phyloP scores from a whole-genome alignment of 2,888 invertebrate species.

The Acanthacorydalis orientalis region DNA sequence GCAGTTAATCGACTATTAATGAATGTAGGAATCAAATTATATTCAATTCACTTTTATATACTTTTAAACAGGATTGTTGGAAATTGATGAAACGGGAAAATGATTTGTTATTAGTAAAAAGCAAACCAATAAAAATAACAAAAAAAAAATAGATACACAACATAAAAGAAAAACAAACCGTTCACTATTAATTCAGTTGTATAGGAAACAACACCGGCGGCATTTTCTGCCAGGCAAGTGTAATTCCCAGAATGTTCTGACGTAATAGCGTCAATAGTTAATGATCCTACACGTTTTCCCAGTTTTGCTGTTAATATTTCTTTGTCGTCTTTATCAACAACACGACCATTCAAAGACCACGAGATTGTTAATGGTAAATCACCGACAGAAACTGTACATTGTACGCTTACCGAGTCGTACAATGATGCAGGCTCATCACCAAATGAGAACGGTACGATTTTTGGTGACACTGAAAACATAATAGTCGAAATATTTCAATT shows the following conservation, averaged over 20 bases:
- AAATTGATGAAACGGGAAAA: no score
- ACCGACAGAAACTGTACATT: conserved; percentile 55
- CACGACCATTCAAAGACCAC: conserved; percentile 43
- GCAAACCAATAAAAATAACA: not conserved
- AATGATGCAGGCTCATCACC: conserved; percentile 44
- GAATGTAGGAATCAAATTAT: no score
- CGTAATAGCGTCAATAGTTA: conserved; percentile 43
- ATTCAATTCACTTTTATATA: no score
- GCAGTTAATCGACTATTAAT: no score
- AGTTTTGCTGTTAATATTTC: conserved; percentile 32
- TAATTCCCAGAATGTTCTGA: conserved; percentile 44
- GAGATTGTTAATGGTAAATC: conserved; percentile 59
- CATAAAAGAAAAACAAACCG: conserved; percentile 25
- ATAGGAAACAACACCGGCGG: conserved; percentile 36
- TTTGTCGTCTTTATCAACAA: conserved; percentile 31
- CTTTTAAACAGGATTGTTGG: no score
- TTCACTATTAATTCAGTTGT: conserved; percentile 39
- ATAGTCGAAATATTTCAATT: not conserved
- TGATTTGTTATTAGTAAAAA: not conserved
- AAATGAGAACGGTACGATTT: conserved; percentile 61
- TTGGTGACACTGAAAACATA: conserved; percentile 45
- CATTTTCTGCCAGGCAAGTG: conserved; percentile 42
- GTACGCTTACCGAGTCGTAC: conserved; percentile 17
- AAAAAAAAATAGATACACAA: not conserved
- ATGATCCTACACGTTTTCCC: conserved; percentile 43